phyloP scores from a whole-genome alignment of 2,888 invertebrate species.

The Malacosoma neustria region DNA sequence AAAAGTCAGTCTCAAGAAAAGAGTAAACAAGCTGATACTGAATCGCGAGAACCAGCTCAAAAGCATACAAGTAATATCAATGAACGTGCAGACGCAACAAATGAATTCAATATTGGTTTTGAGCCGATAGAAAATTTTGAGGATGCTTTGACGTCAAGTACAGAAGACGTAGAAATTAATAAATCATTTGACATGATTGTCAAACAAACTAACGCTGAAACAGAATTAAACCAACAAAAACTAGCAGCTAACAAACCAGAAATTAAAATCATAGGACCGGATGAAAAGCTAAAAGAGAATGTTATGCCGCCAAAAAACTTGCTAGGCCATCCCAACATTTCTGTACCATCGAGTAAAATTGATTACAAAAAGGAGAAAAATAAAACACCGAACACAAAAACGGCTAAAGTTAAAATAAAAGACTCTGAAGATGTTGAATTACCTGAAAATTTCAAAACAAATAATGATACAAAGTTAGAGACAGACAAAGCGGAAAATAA shows the following conservation, averaged over 20 bases:
- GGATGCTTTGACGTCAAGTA: conserved; percentile 58
- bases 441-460: conserved; percentile 5
- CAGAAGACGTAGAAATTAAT: conserved; percentile 43
- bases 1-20: conserved; percentile 29
- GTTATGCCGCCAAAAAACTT: conserved; percentile 72
- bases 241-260: conserved; percentile 34
- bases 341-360: conserved; percentile 68
- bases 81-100: conserved; percentile 9
- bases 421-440: conserved; percentile 42
- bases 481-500: neutral
- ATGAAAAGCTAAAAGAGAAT: conserved; percentile 29
- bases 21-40: conserved; percentile 30
- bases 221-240: conserved; percentile 10
- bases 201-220: conserved; percentile 28
- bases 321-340: conserved; percentile 66
- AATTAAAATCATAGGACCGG: conserved; percentile 45
- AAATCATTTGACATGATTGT: conserved; percentile 59
- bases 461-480: neutral
- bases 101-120: conserved; percentile 21
- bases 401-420: conserved; percentile 61
- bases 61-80: conserved; percentile 8
- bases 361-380: conserved; percentile 69
- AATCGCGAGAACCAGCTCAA: neutral
- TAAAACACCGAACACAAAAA: conserved; percentile 52
- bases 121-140: conserved; percentile 61